phyloP scores from a whole-genome alignment of 2,888 invertebrate genomes.

The Drepanosiphum platanoidis region DNA sequence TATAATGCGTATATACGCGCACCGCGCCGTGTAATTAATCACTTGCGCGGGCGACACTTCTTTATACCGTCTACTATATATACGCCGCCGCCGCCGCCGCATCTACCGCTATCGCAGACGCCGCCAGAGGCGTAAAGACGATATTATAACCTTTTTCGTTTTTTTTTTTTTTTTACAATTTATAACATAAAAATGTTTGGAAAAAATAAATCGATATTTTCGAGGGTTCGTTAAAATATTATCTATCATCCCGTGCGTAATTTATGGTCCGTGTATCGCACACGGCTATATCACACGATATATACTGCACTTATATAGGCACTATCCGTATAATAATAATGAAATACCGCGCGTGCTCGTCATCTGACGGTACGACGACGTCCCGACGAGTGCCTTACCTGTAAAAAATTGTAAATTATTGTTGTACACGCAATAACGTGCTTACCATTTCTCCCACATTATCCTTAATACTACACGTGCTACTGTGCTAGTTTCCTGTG shows the following conservation, averaged over 20 bases:
- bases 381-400: too few relatives aligned
- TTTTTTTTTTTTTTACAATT: slow-evolving; percentile 34
- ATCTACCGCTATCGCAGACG: background rate
- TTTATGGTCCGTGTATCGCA: background rate
- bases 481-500: too few relatives aligned
- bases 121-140: slow-evolving; percentile 33
- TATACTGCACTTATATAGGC: too few relatives aligned
- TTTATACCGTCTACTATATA: slow-evolving; percentile 38
- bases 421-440: too few relatives aligned
- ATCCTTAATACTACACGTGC: too few relatives aligned
- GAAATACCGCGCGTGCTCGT: too few relatives aligned
- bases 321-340: too few relatives aligned
- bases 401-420: too few relatives aligned
- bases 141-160: slow-evolving; percentile 34
- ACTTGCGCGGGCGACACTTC: slow-evolving; percentile 57
- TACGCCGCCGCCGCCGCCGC: background rate
- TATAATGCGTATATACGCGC: background rate
- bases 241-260: slow-evolving; percentile 11
- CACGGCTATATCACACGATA: background rate
- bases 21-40: slow-evolving; percentile 46
- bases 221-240: slow-evolving; percentile 52
- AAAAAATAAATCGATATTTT: slow-evolving; percentile 55
- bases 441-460: too few relatives aligned
- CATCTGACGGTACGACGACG: too few relatives aligned
- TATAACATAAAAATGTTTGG: slow-evolving; percentile 45